Evolutionary conservation across 2,113 vertebrate species (phyloP).

Genomic region (Crotalus horridus): DNA sequence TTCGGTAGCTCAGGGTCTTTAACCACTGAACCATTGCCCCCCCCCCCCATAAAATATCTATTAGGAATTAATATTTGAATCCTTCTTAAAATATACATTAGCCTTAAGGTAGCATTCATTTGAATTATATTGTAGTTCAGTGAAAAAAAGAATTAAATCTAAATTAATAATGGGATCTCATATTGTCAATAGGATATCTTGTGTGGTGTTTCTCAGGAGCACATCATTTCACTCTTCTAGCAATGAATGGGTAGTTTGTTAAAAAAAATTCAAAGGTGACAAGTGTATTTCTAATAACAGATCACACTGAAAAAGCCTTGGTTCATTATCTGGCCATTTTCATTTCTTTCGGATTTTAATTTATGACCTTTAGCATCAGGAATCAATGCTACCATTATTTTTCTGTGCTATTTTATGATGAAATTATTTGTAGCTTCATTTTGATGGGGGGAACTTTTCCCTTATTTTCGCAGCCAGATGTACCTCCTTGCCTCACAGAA

Average conservation of each 20-base stretch:
- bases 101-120: background rate
- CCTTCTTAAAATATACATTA: background rate
- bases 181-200: background rate
- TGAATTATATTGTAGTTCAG: background rate
- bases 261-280: background rate
- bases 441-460: constrained; percentile 55
- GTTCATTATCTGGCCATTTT: background rate
- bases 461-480: constrained; percentile 59
- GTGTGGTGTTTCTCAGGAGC: background rate
- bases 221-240: background rate
- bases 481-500: constrained; percentile 64
- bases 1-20: background rate
- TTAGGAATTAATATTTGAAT: background rate
- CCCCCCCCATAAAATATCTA: background rate
- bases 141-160: background rate
- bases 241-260: background rate
- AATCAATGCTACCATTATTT: constrained; percentile 31
- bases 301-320: background rate
- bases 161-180: background rate
- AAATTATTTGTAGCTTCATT: constrained; percentile 52
- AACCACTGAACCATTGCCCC: background rate
- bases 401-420: constrained; percentile 12
- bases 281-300: background rate
- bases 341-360: background rate
- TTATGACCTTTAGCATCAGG: background rate